Conservation (phyloP, 2,113 vertebrate genomes). For the Apistogramma diplotaenia region DNA sequence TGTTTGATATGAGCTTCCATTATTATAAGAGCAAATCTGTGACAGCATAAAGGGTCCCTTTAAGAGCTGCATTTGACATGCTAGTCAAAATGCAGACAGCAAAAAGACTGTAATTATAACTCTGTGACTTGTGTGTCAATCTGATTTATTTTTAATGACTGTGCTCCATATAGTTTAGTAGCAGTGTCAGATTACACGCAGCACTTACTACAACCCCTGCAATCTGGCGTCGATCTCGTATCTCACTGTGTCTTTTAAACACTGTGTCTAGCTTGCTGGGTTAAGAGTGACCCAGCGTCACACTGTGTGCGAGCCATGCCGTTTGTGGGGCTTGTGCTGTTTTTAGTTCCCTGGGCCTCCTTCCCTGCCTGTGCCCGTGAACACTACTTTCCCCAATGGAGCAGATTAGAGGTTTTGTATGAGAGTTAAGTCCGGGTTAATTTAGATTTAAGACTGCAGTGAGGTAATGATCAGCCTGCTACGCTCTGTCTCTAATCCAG, state of each 20-base stretch:
- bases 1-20: not conserved
- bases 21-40: not conserved
- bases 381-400: conserved; percentile 65
- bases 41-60: not conserved
- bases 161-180: not conserved
- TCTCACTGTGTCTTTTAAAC: conserved; percentile 12
- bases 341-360: conserved; percentile 53
- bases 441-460: conserved; percentile 75
- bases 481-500: conserved; percentile 71
- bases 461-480: conserved; percentile 73
- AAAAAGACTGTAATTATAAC: not conserved
- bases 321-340: conserved; percentile 50
- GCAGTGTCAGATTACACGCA: not conserved
- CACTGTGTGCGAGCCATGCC: conserved; percentile 21
- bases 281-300: conserved; percentile 37
- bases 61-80: not conserved
- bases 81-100: not conserved
- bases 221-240: not conserved
- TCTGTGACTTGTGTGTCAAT: not conserved
- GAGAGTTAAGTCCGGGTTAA: conserved; percentile 71
- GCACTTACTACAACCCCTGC: not conserved
- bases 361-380: conserved; percentile 33
- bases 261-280: conserved; percentile 1
- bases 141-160: not conserved
- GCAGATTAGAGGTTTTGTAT: conserved; percentile 73